Percentiles rank a stretch among this genome's conserved stretches.
phyloP scores from a whole-genome alignment of 37 sponge, comb jelly and placozoan genomes.

The Eunapius fragilis region DNA sequence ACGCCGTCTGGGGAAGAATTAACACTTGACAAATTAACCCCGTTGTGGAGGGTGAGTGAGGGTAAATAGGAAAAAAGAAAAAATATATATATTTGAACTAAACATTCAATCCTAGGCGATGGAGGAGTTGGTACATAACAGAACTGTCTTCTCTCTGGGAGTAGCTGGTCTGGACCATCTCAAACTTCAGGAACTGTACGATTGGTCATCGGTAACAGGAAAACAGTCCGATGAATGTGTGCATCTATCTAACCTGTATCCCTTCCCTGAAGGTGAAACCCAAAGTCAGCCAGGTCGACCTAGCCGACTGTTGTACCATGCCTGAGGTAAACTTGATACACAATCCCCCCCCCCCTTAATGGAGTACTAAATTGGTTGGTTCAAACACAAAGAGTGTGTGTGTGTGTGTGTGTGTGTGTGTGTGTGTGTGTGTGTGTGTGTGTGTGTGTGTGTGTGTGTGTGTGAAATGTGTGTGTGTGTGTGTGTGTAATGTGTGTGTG shows the following conservation, averaged over 20 bases:
- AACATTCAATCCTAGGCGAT: neutral
- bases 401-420: too few species aligned
- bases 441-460: too few species aligned
- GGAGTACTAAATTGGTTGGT: too few species aligned
- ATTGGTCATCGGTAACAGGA: neutral
- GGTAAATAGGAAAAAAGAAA: too few species aligned
- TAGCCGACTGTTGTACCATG: neutral
- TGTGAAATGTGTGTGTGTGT: too few species aligned
- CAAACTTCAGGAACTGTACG: neutral
- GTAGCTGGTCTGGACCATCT: neutral
- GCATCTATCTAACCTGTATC: neutral
- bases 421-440: too few species aligned
- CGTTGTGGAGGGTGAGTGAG: neutral
- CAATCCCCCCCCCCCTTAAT: too few species aligned
- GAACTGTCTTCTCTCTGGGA: neutral
- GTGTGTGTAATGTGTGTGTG: too few species aligned
- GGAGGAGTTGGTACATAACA: neutral
- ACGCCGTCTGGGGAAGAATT: neutral
- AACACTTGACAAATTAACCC: neutral
- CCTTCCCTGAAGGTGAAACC: neutral
- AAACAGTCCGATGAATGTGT: neutral
- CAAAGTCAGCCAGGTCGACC: neutral
- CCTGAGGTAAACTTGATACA: neutral
- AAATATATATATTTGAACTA: too few species aligned
- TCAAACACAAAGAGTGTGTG: too few species aligned